Evolutionary conservation across 2,888 invertebrate genomes (phyloP).

Genomic region (Morpho deidamia): DNA sequence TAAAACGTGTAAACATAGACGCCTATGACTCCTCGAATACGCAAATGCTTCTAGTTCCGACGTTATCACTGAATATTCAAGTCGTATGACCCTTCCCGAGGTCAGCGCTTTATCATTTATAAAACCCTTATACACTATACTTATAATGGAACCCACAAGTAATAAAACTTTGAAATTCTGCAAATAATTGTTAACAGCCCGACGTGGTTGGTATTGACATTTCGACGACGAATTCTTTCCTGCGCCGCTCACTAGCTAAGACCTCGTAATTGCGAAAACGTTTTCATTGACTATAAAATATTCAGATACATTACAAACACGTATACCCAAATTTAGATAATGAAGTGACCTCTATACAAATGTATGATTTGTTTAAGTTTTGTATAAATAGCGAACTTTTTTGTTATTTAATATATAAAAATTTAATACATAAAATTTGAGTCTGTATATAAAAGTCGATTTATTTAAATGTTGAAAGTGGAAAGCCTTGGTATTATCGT

Average conservation of each 20-base stretch:
- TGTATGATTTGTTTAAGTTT: background rate
- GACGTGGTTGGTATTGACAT: conserved; percentile 34
- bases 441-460: background rate
- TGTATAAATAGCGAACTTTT: background rate
- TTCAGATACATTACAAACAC: conserved; percentile 7
- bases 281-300: conserved; percentile 27
- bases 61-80: conserved; percentile 5
- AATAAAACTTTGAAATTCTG: conserved; percentile 21
- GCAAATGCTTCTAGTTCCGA: conserved; percentile 6
- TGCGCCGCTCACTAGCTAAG: conserved; percentile 33
- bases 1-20: conserved; percentile 33
- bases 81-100: conserved; percentile 7
- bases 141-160: too few species aligned
- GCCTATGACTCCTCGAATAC: conserved; percentile 7
- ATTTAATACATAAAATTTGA: background rate
- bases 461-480: conserved; percentile 49
- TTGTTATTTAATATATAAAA: background rate
- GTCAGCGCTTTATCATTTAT: conserved; percentile 5
- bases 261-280: conserved; percentile 36
- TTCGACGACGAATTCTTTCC: conserved; percentile 33
- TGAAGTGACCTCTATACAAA: background rate
- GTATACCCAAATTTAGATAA: conserved; percentile 7
- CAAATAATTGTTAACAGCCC: conserved; percentile 20
- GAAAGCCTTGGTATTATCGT: conserved; percentile 71
- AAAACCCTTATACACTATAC: background rate